Evolutionary conservation across 2,797 vertebrate genomes (phyloP), one percentile per base, ranked within the genome.

Genomic region (Cryptoprocta ferox): DNA sequence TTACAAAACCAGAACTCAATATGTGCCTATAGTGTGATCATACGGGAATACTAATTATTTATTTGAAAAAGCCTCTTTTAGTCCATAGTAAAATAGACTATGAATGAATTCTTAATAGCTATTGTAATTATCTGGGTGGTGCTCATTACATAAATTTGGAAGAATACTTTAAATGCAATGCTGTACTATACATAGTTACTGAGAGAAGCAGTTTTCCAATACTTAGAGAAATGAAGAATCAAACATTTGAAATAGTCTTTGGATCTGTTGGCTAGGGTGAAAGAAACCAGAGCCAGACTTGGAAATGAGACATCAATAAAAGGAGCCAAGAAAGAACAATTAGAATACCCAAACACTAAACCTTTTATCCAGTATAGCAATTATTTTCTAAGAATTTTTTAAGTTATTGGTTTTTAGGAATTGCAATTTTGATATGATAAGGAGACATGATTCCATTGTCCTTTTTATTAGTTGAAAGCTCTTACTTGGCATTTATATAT

Each of bases 371-470:
- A 66, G 13, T 66, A 39, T 87, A 88, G 65, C 50, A 84, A 18
- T 84, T 94, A 73, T 91, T 87, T 96, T 89, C 91, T 83, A 81
- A 91, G 56, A 81, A 80, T 83, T 84, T 70, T 85, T 89, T 63
- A 84, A 80, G 56, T 35, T 78, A 16, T 59, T 76, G 37, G 7
- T 73, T 88, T 92, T 78, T 71, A 95, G 95, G 35, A 80, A 80
- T 70, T 92, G 2, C 26, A 79, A 26, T 66, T 95, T 87, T 68
- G 53, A 56, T 28, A 15, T 66, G 50, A 59, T 91, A 96, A 85
- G 24, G 21, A 76, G 53, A 65, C 18, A 35, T 50, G n/a, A 78
- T 95, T 79, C 45, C 35, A 35, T 61, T 87, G 50, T 10, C 75
- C 5, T 73, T 79, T 85, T 68, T 93, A 73, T 96, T 75, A 87